A percentile compares a stretch with the other conserved stretches of the same genome.
phyloP scores from a whole-genome alignment of 2,888 invertebrate species.

The Macroteleia sp. region DNA sequence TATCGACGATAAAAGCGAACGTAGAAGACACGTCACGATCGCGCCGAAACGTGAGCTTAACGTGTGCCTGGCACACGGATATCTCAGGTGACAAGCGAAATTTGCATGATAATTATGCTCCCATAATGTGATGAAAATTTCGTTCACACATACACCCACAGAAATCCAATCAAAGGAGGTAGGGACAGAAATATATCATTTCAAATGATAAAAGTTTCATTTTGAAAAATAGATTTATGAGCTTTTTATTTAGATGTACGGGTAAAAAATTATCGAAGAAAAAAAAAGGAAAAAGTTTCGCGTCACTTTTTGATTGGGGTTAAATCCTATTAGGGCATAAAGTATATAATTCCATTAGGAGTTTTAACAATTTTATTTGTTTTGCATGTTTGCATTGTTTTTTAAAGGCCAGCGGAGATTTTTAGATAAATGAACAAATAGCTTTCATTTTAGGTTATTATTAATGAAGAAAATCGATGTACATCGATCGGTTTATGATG shows the following conservation, averaged over 20 bases:
- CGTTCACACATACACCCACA: not conserved
- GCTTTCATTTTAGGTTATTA: no score
- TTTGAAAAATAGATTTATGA: conserved; percentile 13
- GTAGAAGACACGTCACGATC: conserved; percentile 22
- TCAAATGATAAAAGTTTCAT: conserved; percentile 9
- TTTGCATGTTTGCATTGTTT: no score
- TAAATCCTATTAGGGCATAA: no score
- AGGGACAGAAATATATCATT: conserved; percentile 13
- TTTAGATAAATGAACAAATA: no score
- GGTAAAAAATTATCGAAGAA: not conserved
- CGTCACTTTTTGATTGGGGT: no score
- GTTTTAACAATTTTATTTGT: no score
- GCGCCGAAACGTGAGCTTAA: conserved; percentile 31
- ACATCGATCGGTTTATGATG: no score
- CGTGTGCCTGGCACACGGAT: conserved; percentile 38
- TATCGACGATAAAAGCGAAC: conserved; percentile 10
- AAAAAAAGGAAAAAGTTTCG: no score
- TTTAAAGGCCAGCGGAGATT: no score
- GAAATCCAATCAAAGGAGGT: no score
- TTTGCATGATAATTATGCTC: conserved; percentile 44
- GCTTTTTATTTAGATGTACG: conserved; percentile 20
- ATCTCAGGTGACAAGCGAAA: conserved; percentile 37
- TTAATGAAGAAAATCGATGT: no score
- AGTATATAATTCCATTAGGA: no score
- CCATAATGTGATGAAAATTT: conserved; percentile 37